phyloP scores from a whole-genome alignment of 2,888 invertebrate species.

The Byasa hedistus region DNA sequence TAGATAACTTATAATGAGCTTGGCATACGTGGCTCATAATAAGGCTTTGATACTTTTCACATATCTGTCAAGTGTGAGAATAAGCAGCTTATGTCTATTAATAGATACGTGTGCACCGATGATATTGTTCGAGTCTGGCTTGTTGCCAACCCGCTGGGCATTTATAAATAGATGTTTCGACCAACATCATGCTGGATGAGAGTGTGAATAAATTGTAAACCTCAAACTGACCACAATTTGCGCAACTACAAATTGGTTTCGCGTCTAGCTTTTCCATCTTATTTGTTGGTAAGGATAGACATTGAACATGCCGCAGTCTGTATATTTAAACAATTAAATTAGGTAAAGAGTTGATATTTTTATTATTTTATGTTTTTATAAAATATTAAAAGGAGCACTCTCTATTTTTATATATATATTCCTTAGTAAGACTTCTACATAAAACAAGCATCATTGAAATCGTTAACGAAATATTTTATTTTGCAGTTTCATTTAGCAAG shows the following conservation, averaged over 20 bases:
- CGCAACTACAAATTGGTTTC: slow-evolving; percentile 26
- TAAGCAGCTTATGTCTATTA: slow-evolving; percentile 24
- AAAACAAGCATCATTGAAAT: too few relatives aligned
- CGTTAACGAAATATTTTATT: too few relatives aligned
- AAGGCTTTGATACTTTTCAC: slow-evolving; percentile 34
- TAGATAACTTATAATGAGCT: background rate
- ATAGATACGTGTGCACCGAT: slow-evolving; percentile 24
- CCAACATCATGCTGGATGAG: slow-evolving; percentile 26
- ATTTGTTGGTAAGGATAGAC: slow-evolving; percentile 18
- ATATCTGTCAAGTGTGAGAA: slow-evolving; percentile 33
- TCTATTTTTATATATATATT: too few relatives aligned
- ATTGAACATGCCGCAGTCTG: slow-evolving; percentile 8
- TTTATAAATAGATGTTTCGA: slow-evolving; percentile 27
- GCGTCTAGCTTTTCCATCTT: slow-evolving; percentile 22
- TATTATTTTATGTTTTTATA: too few relatives aligned
- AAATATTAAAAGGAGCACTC: too few relatives aligned
- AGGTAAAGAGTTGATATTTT: too few relatives aligned
- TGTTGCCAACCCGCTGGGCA: slow-evolving; percentile 19
- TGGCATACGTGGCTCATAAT: background rate
- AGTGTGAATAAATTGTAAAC: slow-evolving; percentile 28
- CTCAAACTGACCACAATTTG: slow-evolving; percentile 27
- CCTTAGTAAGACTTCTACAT: too few relatives aligned
- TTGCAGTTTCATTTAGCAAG: too few relatives aligned
- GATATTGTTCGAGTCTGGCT: slow-evolving; percentile 26
- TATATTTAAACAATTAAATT: background rate